These are phyloP conservation scores for Ptychoptera contaminata DNA, from an alignment of 2,888 invertebrate genomes.

Conservation along the genomic window DNA sequence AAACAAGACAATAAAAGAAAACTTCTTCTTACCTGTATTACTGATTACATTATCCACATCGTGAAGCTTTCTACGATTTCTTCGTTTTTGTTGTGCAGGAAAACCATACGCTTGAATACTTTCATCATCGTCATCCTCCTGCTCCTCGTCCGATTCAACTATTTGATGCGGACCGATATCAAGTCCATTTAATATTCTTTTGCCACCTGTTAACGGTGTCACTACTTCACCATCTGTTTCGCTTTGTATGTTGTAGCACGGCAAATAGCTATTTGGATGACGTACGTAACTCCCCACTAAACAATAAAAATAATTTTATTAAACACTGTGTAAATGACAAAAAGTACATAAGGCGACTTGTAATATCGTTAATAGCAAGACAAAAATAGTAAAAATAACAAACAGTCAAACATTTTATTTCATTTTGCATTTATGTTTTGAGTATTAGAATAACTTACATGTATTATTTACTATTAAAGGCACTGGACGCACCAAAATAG, in stretches of 20 bases:
- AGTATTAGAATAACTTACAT: slow-evolving; percentile 24
- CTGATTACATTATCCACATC: slow-evolving; percentile 14
- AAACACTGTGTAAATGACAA: background rate
- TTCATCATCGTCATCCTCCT: slow-evolving; percentile 10
- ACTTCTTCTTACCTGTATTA: slow-evolving; percentile 13
- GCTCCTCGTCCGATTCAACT: slow-evolving; percentile 28
- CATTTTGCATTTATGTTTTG: background rate
- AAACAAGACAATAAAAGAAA: background rate
- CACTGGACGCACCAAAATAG: slow-evolving; percentile 25
- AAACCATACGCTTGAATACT: slow-evolving; percentile 34
- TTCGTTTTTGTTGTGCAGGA: slow-evolving; percentile 23
- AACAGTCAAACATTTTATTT: background rate
- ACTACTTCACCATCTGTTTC: slow-evolving; percentile 41
- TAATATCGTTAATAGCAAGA: slow-evolving; percentile 14
- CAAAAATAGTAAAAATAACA: background rate
- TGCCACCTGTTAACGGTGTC: slow-evolving; percentile 16
- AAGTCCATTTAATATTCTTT: slow-evolving; percentile 15
- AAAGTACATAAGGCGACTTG: background rate
- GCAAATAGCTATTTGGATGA: slow-evolving; percentile 73
- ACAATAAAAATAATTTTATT: background rate
- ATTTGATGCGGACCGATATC: slow-evolving; percentile 15
- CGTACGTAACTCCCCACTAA: slow-evolving; percentile 55
- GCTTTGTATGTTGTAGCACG: slow-evolving; percentile 49
- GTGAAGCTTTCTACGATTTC: slow-evolving; percentile 25
- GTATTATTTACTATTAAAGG: slow-evolving; percentile 40